Conservation (phyloP, 2,888 invertebrate species). For the Cryptocheilus praepositus region DNA sequence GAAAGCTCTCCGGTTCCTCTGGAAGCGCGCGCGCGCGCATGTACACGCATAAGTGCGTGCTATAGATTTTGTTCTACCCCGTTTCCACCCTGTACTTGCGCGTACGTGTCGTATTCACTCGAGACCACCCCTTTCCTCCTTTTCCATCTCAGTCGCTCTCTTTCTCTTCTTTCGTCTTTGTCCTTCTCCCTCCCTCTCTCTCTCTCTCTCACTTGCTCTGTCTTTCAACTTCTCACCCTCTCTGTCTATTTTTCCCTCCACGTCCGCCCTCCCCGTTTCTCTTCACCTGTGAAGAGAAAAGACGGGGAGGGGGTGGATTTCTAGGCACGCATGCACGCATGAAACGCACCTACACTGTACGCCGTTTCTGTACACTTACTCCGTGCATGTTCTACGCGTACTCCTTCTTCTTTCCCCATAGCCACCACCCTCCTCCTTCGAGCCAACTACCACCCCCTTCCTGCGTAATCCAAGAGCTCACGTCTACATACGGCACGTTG, state of each 20-base stretch:
- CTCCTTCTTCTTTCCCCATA: slow-evolving; percentile 12
- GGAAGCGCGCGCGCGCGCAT: slow-evolving; percentile 42
- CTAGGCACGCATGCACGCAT: slow-evolving; percentile 64
- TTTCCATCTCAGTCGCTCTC: slow-evolving; percentile 12
- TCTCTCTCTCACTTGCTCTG: too few relatives aligned
- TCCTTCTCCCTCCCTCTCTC: slow-evolving; percentile 19
- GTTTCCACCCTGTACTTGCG: slow-evolving; percentile 17
- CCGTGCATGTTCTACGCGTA: background rate
- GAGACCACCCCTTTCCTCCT: slow-evolving; percentile 38
- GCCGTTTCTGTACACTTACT: slow-evolving; percentile 43
- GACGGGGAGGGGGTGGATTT: slow-evolving; percentile 61
- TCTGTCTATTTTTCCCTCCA: slow-evolving; percentile 14
- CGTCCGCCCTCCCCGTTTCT: background rate
- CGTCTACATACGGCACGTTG: slow-evolving; percentile 13
- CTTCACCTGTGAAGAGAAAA: slow-evolving; percentile 47
- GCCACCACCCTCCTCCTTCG: slow-evolving; percentile 21
- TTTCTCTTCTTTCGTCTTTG: slow-evolving; percentile 8
- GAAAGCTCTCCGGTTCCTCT: slow-evolving; percentile 44
- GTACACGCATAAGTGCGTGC: slow-evolving; percentile 49
- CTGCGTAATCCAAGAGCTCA: slow-evolving; percentile 50
- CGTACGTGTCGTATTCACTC: slow-evolving; percentile 68
- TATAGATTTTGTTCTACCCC: slow-evolving; percentile 57
- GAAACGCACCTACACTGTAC: slow-evolving; percentile 50
- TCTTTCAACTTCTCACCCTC: too few relatives aligned
- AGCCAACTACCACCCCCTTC: slow-evolving; percentile 21